Base-by-base conservation (phyloP, 35 echinoderm and acorn worm genomes). In the Diadema setosum region DNA sequence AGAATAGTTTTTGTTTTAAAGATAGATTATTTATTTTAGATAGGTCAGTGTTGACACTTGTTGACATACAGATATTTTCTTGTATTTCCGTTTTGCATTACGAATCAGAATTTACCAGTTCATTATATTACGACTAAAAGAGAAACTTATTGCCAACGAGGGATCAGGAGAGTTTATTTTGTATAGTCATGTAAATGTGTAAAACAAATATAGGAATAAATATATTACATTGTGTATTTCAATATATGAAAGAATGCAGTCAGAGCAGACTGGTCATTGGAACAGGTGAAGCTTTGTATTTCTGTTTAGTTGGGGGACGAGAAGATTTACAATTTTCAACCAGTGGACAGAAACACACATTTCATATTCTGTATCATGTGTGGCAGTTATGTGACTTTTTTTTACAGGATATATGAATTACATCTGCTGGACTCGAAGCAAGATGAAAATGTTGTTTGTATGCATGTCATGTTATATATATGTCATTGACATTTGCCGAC, bases 1-100 rank as follows among this genome's bases (percentile, higher is more conserved):
- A 67, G 11, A 14, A 0, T 14, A 67, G 37, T 15, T 67, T 2
- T 8, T 60, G 9, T 21, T 15, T 60, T 34, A n/a, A 67, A 33
- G 37, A 33, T 33, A 33, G 63, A 67, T 78, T 78, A 78, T 78
- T 78, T 78, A 78, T 78, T 78, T 41, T 41, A 67, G 37, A 33
- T 67, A 33, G 63, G 27, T 34, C 37, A 26, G 30, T 18, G 63
- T 78, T 78, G 73, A 41, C 73, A 41, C 24, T 36, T 78, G 39
- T 35, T 78, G 35, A 26, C 24, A 41, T 41, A n/a, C 37, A 78
- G 39, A 7, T 41, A 42, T 18, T 9, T 44, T 78, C 44, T 78
- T 78, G 44, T 78, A 78, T 67, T 67, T 34, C 37, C 37, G 37
- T 67, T 33, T 67, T 67, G 30, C 27, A 67, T 33, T 33, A 67